Base-by-base conservation (phyloP, 2,113 vertebrate genomes). In the Cichladusa arquata region DNA sequence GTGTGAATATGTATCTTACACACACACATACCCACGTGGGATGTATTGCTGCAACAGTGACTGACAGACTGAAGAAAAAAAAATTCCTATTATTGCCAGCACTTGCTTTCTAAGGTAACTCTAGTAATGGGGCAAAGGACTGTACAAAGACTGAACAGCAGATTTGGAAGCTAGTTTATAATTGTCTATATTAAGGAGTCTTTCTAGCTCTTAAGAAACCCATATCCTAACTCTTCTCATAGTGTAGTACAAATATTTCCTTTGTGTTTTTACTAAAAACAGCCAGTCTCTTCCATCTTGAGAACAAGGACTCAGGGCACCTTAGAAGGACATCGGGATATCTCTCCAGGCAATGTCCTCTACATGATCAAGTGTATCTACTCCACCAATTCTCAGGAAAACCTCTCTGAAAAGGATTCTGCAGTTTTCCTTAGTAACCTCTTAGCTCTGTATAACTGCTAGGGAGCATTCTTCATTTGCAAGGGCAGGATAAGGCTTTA, bases 1-100 rank as follows among this genome's bases (percentile, higher is more conserved):
- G 24, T 1, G 0, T 23, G 25, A 58, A 15, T 6, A 6, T 22
- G 8, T 50, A 6, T 10, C 40, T 76, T 53, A 6, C 4, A 9
- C 40, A 53, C 51, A 14, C 11, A 23, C 34, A 16, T 7, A 42
- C 13, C 20, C 3, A 0, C 22, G 18, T 3, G 24, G 24, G 29
- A 44, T 58, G 9, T 48, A 38, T 26, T 15, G 3, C 33, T 64
- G n/a, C 42, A 88, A 53, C 44, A 71, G 24, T 51, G 26, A 79
- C 20, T 67, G 40, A 31, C 4, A 1, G 11, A 45, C 7, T 6
- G 15, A 64, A 64, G 24, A 33, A 26, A 87, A 80, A 40, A 62
- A 4, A 2, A 10, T 1, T 81, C 10, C 1, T 67, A 6, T 31
- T 85, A 79, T 64, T 69, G 53, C 40, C 48, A 76, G 48, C 18